phyloP scores from a whole-genome alignment of 2,888 invertebrate genomes.

The Alviniconcha strummeri region DNA sequence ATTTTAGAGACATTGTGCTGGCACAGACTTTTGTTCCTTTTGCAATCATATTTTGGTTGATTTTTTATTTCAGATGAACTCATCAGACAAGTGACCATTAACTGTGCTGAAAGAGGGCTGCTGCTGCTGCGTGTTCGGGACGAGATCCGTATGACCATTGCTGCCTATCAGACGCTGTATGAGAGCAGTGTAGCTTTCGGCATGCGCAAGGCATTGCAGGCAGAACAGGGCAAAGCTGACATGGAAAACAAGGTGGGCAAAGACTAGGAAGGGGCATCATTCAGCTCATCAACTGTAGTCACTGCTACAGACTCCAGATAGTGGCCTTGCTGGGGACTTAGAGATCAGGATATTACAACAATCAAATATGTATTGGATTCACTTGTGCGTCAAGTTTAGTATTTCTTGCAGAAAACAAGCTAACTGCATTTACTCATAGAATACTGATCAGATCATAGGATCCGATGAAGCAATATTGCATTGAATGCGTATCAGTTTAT shows the following conservation, averaged over 20 bases:
- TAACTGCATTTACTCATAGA: too few relatives aligned
- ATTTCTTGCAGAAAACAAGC: too few relatives aligned
- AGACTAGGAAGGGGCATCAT: neutral
- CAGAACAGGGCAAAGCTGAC: conserved; percentile 86
- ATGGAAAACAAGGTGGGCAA: conserved; percentile 70
- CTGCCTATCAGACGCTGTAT: conserved; percentile 96
- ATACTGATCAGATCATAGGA: too few relatives aligned
- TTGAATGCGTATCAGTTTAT: too few relatives aligned
- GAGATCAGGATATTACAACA: too few relatives aligned
- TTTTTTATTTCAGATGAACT: conserved; percentile 83
- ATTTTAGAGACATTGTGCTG: too few relatives aligned
- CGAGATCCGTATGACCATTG: conserved; percentile 96
- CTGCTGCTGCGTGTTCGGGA: conserved; percentile 92
- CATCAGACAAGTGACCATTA: conserved; percentile 94
- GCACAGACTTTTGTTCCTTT: too few relatives aligned
- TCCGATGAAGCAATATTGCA: too few relatives aligned
- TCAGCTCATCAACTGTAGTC: conserved; percentile 72
- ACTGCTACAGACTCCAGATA: neutral
- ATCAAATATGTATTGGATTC: too few relatives aligned
- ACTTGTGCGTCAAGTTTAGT: too few relatives aligned
- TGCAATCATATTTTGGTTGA: neutral
- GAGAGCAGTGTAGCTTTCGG: conserved; percentile 98
- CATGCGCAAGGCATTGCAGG: conserved; percentile 96
- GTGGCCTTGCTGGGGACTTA: too few relatives aligned
- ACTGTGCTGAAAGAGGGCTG: conserved; percentile 96